Base-by-base conservation (phyloP, 1,140 invertebrate species). In the Leguminivora glycinivorella region DNA sequence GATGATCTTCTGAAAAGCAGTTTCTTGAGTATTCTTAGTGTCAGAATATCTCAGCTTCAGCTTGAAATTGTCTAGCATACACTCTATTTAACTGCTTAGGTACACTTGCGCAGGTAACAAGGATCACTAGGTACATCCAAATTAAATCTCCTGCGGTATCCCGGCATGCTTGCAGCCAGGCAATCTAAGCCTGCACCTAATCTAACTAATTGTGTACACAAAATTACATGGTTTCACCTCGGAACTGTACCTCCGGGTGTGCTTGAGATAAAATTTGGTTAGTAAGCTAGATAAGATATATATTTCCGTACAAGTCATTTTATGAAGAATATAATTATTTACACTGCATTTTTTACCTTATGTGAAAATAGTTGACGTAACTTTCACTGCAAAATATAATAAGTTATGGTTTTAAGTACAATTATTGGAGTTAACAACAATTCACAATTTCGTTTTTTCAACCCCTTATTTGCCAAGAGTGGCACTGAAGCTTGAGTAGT, bases 151-250 rank as follows among this genome's bases (percentile, higher is more conserved):
- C 29, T 58, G 56, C 24, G 56, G 56, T 26, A 25, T 9, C 10
- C 25, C 25, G 24, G 14, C 56, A 29, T 26, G 56, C 56, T 58
- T 58, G 56, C 56, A 26, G 25, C 56, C 56, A 58, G 25, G 25
- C 56, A 58, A 58, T 58, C 56, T 58, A 58, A 58, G 56, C 25
- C 25, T 58, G 56, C 56, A 58, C 22, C 56, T 58, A 58, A 26
- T 29, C 25, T 58, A 58, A 58, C 25, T 58, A 58, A 58, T 26
- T 58, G 22, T 58, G 25, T 58, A 58, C n/a, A 25, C 56, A 58
- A 58, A 58, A 58, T 58, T 29, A 58, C 56, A 25, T n/a, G 56
- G 24, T 58, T 58, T 58, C 7, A 17, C 24, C 22, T 29, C 56
- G 24, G 7, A 4, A 52, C 7, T 22, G 47, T 52, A 52, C 47